Percentiles rank a stretch among this genome's conserved stretches.
These are phyloP conservation scores for Oncorhynchus tshawytscha DNA, from an alignment of 2,113 vertebrate species.

Conservation along the genomic window DNA sequence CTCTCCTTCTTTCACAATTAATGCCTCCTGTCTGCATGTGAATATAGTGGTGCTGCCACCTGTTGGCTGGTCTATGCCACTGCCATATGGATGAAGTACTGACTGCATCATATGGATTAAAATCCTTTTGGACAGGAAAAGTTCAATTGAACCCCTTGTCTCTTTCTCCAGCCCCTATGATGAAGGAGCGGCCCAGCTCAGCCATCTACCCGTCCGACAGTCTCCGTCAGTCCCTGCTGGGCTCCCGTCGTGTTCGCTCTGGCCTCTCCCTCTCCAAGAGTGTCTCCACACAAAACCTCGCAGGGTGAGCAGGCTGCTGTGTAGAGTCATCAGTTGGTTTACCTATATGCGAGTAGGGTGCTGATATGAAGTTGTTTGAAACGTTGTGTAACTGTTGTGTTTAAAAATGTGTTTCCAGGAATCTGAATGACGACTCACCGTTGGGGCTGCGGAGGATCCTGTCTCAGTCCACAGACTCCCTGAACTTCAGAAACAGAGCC, in stretches of 20 bases:
- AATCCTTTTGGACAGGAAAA: too few relatives aligned
- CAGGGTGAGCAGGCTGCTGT: conserved; percentile 75
- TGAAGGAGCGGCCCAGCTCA: conserved; percentile 88
- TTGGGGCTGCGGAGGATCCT: conserved; percentile 87
- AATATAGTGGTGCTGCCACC: conserved; percentile 15
- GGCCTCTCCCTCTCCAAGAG: conserved; percentile 89
- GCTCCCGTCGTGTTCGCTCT: conserved; percentile 80
- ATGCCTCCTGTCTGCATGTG: not conserved
- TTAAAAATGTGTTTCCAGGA: conserved; percentile 60
- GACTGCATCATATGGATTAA: not conserved
- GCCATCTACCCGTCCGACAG: conserved; percentile 92
- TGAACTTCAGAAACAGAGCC: conserved; percentile 89
- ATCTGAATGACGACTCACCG: conserved; percentile 81
- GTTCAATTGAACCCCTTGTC: too few relatives aligned
- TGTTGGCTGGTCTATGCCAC: conserved; percentile 18
- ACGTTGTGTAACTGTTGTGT: not conserved
- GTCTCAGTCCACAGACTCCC: conserved; percentile 91
- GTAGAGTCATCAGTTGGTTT: not conserved
- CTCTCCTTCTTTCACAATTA: not conserved
- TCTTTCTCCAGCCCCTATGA: conserved; percentile 70
- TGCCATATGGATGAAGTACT: not conserved
- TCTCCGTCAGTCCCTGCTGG: conserved; percentile 87
- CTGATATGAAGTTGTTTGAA: not conserved
- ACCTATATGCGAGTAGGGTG: not conserved
- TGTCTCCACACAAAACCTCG: conserved; percentile 94